A percentile compares a stretch with the other conserved stretches of the same genome.
phyloP scores from a whole-genome alignment of 1,140 invertebrate species.

The Luehdorfia chinensis region DNA sequence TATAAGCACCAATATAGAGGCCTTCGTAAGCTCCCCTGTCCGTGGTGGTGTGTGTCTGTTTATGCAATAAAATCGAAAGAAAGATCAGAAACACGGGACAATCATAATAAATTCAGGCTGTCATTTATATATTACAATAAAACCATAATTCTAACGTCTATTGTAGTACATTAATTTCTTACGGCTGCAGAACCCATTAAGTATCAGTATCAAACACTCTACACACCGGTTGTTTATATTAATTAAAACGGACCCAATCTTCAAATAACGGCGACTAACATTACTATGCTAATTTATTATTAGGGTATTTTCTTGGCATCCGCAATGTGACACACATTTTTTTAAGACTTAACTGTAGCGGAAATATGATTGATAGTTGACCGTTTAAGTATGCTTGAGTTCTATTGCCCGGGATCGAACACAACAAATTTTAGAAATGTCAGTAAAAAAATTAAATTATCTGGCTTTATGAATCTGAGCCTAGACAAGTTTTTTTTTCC shows the following conservation, averaged over 20 bases:
- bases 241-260: constrained; percentile 64
- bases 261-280: constrained; percentile 62
- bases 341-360: constrained; percentile 70
- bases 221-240: constrained; percentile 48
- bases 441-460: no score
- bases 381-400: constrained; percentile 45
- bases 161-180: neutral
- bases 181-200: constrained; percentile 22
- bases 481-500: no score
- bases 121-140: no score
- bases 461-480: no score
- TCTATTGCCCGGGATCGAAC: constrained; percentile 10
- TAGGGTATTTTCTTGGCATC: constrained; percentile 69
- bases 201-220: constrained; percentile 6
- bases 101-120: no score
- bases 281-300: constrained; percentile 75
- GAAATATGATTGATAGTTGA: constrained; percentile 70
- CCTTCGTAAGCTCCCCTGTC: no score
- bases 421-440: constrained; percentile 2
- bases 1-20: no score
- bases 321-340: constrained; percentile 71
- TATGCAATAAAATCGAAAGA: no score
- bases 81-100: no score
- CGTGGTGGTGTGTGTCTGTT: no score
- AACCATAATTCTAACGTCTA: neutral